Base-by-base conservation (phyloP, 2,888 invertebrate species). In the Leucoptera coffeella region DNA sequence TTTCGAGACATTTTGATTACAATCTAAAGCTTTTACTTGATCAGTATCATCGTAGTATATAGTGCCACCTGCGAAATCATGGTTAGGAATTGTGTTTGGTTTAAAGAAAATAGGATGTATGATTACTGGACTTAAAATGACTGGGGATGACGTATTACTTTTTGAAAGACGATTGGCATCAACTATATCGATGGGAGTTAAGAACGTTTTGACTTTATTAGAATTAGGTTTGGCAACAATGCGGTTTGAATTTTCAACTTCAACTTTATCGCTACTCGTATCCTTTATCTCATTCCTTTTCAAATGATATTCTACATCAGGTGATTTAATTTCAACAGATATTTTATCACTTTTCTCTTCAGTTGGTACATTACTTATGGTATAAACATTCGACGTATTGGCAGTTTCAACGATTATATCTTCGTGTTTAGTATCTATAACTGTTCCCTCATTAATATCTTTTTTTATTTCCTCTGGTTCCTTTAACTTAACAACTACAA, bases 1-100 rank as follows among this genome's bases (percentile, higher is more conserved):
- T 36, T 41, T 12, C 27, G 30, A 6, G 31, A 22, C 22, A 17
- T 30, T n/a, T 25, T 23, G 31, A 32, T 32, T 39, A 15, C 33
- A 40, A 4, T 43, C 42, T 29, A 36, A 35, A 9, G 37, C 34
- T 11, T 45, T 34, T 12, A 65, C 59, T 47, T 60, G 53, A 34
- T 60, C 50, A 5, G 58, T 64, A 32, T 67, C 67, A 30, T 58
- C 51, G 23, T 62, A 69, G 34, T 59, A 69, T 10, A 67, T 42
- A 2, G 50, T 57, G 19, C 47, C 45, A 13, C 17, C 12, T 20
- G 10, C 29, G 34, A 35, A 22, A 35, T 46, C 37, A 17, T 29
- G 15, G 25, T 38, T 36, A n/a, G n/a, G n/a, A 3, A 22, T 13
- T 11, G 10, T 13, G 26, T 38, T 32, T 12, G 49, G 39, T 38